Evolutionary conservation across 2,888 invertebrate genomes (phyloP).

Genomic region (Patella depressa): DNA sequence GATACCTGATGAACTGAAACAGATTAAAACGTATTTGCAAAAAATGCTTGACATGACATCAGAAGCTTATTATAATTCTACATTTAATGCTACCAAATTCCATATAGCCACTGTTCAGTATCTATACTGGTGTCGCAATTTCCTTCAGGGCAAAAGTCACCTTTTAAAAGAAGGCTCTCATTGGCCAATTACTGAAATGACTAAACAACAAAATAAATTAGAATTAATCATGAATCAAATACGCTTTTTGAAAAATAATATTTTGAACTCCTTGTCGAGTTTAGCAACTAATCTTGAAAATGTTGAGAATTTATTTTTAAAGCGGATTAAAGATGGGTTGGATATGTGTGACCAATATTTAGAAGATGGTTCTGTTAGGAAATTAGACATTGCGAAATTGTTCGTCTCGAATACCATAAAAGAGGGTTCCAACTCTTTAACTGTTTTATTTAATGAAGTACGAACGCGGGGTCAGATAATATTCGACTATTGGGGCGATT

Average conservation of each 20-base stretch:
- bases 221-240: constrained; percentile 25
- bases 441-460: constrained; percentile 45
- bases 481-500: constrained; percentile 41
- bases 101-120: constrained; percentile 20
- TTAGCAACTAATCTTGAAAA: constrained; percentile 3
- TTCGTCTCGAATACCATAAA: constrained; percentile 32
- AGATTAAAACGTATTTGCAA: constrained; percentile 22
- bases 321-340: constrained; percentile 9
- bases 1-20: constrained; percentile 30
- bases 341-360: constrained; percentile 28
- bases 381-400: constrained; percentile 32
- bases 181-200: constrained; percentile 37
- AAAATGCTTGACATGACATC: constrained; percentile 28
- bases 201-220: constrained; percentile 32
- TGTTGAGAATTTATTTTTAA: constrained; percentile 17
- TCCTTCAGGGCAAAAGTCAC: constrained; percentile 37
- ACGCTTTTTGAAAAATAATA: constrained; percentile 14
- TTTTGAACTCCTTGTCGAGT: constrained; percentile 16
- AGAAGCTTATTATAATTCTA: constrained; percentile 22
- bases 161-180: constrained; percentile 45
- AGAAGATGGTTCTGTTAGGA: constrained; percentile 25
- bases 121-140: constrained; percentile 22
- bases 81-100: constrained; percentile 5
- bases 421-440: constrained; percentile 31
- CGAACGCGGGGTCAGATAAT: constrained; percentile 39